Evolutionary conservation across 2,113 vertebrate species (phyloP), one percentile per base, ranked within the genome.

Genomic region (Lepus americanus): DNA sequence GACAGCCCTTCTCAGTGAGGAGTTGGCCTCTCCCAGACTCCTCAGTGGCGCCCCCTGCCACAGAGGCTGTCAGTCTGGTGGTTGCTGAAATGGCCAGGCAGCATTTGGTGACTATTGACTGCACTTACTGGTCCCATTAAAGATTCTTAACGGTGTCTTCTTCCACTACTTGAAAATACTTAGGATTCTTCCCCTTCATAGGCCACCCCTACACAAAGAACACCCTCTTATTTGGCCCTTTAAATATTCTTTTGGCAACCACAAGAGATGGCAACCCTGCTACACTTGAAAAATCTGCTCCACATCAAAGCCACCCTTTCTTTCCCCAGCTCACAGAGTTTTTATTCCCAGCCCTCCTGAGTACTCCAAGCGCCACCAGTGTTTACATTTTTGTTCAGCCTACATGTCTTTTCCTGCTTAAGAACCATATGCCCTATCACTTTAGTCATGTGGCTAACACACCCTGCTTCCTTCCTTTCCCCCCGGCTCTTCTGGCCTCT

Each of bases 381-480:
- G 98, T 98, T 98, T 97, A 97, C 86, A 97, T 97, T 97, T 97
- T 79, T 95, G 89, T 94, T 94, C 97, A 95, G 95, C 92, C 96
- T 67, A 97, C 97, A 96, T 84, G 94, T 97, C 64, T 16, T 95
- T 96, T 98, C 96, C 97, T 98, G 93, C 93, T 96, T 25, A 6
- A 95, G 88, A 82, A 91, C 76, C 97, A 94, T 92, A 96, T 92
- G 84, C 87, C 96, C 87, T 81, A 94, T 95, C 97, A 95, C 90
- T 94, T 93, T 70, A 94, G 97, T 97, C 63, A 33, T 86, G 86
- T 90, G 97, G 88, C 94, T 97, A 86, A 95, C 92, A 97, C 93
- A 87, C 92, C 93, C 11, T 1, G 92, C 79, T 98, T 97, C 97
- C 90, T 97, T 95, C 98, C 94, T 95, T 87, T 90, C 87, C 96